These are phyloP conservation scores for Anhinga rufa DNA, from an alignment of 2,113 vertebrate genomes.

Conservation along the genomic window DNA sequence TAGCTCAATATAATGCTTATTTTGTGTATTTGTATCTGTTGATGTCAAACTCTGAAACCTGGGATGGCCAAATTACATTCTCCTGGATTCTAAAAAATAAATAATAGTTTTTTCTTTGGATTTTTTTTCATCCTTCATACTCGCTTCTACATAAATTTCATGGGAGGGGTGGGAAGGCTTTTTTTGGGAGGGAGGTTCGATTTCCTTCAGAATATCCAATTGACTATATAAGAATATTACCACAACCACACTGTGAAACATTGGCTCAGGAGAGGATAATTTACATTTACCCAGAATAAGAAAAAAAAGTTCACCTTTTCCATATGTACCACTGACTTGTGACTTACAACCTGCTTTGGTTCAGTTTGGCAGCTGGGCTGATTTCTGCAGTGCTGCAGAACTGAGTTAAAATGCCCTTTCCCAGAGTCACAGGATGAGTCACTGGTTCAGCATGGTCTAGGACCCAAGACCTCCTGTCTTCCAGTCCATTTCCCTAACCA, in stretches of 20 bases:
- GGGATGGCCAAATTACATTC: background rate
- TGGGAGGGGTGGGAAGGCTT: background rate
- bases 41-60: background rate
- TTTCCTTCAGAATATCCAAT: background rate
- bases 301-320: background rate
- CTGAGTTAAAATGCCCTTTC: background rate
- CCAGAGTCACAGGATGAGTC: background rate
- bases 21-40: background rate
- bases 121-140: background rate
- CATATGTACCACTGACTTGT: background rate
- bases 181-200: background rate
- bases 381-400: background rate
- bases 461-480: slow-evolving; percentile 25
- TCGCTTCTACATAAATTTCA: background rate
- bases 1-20: background rate
- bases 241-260: background rate
- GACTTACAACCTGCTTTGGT: background rate
- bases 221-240: background rate
- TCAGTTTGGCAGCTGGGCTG: background rate
- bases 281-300: background rate
- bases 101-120: background rate
- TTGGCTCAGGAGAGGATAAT: background rate
- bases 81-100: background rate
- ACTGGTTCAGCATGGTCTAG: slow-evolving; percentile 3
- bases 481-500: background rate